phyloP scores from a whole-genome alignment of 2,113 vertebrate genomes.

The Vimba vimba region DNA sequence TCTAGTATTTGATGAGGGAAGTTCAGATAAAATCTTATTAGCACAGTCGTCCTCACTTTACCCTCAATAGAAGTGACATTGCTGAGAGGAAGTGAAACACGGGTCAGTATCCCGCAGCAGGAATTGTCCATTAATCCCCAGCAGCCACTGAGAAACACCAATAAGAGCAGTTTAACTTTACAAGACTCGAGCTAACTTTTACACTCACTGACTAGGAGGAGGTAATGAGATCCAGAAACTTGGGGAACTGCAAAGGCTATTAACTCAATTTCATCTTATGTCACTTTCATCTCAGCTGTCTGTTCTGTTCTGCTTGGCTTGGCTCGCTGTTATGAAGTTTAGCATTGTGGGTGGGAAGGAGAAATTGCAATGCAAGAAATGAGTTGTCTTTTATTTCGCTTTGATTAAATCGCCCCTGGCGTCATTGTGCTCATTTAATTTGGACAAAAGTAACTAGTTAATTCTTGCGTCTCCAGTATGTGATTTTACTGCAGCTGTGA shows the following conservation, averaged over 20 bases:
- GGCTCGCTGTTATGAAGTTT: slow-evolving; percentile 61
- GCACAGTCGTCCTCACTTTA: slow-evolving; percentile 4
- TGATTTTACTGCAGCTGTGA: slow-evolving; percentile 32
- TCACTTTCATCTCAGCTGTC: slow-evolving; percentile 60
- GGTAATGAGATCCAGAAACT: slow-evolving; percentile 16
- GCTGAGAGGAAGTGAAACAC: slow-evolving; percentile 9
- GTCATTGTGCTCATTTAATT: slow-evolving; percentile 55
- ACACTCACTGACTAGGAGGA: neutral
- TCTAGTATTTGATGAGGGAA: slow-evolving; percentile 9
- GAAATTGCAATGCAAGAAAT: slow-evolving; percentile 67
- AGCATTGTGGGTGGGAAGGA: slow-evolving; percentile 61
- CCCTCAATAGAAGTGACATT: slow-evolving; percentile 7
- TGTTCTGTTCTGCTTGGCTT: slow-evolving; percentile 58
- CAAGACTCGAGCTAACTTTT: slow-evolving; percentile 4
- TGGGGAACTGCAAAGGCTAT: slow-evolving; percentile 3
- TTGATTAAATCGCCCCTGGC: slow-evolving; percentile 63
- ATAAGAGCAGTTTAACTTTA: slow-evolving; percentile 8
- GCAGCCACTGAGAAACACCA: slow-evolving; percentile 3
- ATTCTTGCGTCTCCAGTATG: slow-evolving; percentile 1
- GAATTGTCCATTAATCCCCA: slow-evolving; percentile 40
- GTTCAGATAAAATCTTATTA: slow-evolving; percentile 43
- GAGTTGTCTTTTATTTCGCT: slow-evolving; percentile 65
- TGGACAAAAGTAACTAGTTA: slow-evolving; percentile 47
- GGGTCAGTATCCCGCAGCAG: slow-evolving; percentile 6
- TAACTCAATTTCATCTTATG: slow-evolving; percentile 64